These are phyloP conservation scores for Trisateles emortualis DNA, from an alignment of 2,888 invertebrate species.

Conservation along the genomic window DNA sequence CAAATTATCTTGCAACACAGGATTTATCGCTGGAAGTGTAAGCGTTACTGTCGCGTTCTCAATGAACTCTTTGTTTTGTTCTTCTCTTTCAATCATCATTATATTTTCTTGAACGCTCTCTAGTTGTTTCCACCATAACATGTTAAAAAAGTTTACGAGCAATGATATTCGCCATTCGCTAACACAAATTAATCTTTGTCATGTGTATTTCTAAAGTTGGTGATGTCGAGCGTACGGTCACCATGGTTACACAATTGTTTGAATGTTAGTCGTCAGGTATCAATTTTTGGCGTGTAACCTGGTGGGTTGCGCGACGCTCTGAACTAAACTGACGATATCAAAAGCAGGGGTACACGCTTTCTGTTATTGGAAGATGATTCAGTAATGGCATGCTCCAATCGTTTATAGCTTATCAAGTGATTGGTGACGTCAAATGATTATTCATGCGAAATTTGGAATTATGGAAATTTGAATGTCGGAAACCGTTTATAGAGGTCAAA, in stretches of 20 bases:
- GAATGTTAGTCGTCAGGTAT: slow-evolving; percentile 51
- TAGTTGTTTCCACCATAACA: slow-evolving; percentile 85
- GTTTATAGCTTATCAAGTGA: slow-evolving; percentile 72
- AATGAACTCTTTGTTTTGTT: slow-evolving; percentile 69
- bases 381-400: slow-evolving; percentile 70
- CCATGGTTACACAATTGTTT: slow-evolving; percentile 75
- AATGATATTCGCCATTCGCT: slow-evolving; percentile 55
- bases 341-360: slow-evolving; percentile 67
- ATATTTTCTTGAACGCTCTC: slow-evolving; percentile 71
- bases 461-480: slow-evolving; percentile 53
- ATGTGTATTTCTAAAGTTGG: slow-evolving; percentile 53
- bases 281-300: slow-evolving; percentile 54
- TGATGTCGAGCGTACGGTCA: slow-evolving; percentile 59
- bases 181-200: slow-evolving; percentile 56
- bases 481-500: slow-evolving; percentile 51
- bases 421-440: slow-evolving; percentile 73
- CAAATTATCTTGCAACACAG: slow-evolving; percentile 74
- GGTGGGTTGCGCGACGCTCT: slow-evolving; percentile 71
- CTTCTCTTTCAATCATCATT: slow-evolving; percentile 78
- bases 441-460: slow-evolving; percentile 58
- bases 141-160: slow-evolving; percentile 59
- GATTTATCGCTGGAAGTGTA: slow-evolving; percentile 71
- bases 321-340: slow-evolving; percentile 75
- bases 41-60: slow-evolving; percentile 74
- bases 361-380: slow-evolving; percentile 71